phyloP scores from a whole-genome alignment of 2,888 invertebrate species.

The Micoletzkya japonica region DNA sequence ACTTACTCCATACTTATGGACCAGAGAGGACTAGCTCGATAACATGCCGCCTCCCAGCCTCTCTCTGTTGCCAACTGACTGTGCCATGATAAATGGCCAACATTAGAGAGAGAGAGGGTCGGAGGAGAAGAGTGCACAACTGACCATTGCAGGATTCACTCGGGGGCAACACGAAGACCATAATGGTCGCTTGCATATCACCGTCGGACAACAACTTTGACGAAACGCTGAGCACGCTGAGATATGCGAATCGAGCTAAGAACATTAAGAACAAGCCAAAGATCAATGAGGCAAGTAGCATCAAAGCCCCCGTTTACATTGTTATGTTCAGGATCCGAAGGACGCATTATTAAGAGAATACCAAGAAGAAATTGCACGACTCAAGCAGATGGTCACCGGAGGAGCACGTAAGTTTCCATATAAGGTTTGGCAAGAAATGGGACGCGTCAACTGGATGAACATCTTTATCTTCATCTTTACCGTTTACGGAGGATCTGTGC shows the following conservation, averaged over 20 bases:
- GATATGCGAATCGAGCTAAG: constrained; percentile 92
- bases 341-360: constrained; percentile 83
- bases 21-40: too few relatives aligned
- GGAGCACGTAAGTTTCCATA: constrained; percentile 26
- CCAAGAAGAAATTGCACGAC: constrained; percentile 79
- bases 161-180: constrained; percentile 97
- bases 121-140: neutral
- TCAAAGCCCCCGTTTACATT: too few relatives aligned
- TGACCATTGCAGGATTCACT: constrained; percentile 81
- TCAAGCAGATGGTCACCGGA: constrained; percentile 70
- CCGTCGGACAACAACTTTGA: constrained; percentile 97
- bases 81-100: neutral
- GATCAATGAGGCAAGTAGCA: constrained; percentile 79
- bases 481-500: too few relatives aligned
- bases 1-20: too few relatives aligned
- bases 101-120: neutral
- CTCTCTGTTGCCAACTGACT: too few relatives aligned
- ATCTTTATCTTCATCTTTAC: neutral
- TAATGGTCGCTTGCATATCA: constrained; percentile 98
- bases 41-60: too few relatives aligned
- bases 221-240: constrained; percentile 76
- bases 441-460: neutral
- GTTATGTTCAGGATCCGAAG: constrained; percentile 77
- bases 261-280: constrained; percentile 98
- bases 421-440: neutral